These are phyloP conservation scores for Perodicticus potto DNA, from an alignment of 2,797 vertebrate genomes.

Conservation along the genomic window DNA sequence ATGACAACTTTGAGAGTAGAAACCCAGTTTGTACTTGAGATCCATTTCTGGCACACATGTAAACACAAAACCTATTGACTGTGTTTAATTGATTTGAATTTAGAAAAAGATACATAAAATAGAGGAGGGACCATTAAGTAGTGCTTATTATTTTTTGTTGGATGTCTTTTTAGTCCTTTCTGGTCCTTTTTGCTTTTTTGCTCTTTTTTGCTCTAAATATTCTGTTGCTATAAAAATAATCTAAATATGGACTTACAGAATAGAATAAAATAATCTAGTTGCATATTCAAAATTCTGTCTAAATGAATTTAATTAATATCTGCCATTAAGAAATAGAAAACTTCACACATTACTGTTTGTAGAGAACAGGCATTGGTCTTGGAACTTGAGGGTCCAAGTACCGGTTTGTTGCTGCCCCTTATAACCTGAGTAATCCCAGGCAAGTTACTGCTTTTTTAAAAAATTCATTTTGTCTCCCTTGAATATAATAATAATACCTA, in stretches of 20 bases:
- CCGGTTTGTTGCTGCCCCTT: background rate
- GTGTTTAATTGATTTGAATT: slow-evolving; percentile 1
- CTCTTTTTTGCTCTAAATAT: too few species aligned
- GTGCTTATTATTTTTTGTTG: slow-evolving; percentile 17
- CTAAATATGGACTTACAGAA: background rate
- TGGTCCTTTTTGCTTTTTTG: background rate
- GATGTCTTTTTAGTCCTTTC: background rate
- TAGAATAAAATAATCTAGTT: background rate
- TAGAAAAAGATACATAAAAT: background rate
- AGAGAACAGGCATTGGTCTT: background rate
- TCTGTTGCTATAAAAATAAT: slow-evolving; percentile 29
- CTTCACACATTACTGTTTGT: background rate
- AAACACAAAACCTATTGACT: background rate
- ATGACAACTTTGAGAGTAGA: background rate
- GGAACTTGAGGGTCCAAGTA: background rate
- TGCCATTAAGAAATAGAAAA: background rate
- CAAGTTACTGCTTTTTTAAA: background rate
- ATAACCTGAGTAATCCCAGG: background rate
- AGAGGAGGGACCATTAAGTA: background rate
- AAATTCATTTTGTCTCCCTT: background rate
- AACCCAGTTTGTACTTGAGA: background rate
- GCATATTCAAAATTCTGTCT: background rate
- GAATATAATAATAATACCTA: background rate
- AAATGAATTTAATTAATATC: slow-evolving; percentile 31
- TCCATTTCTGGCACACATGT: background rate